These are phyloP conservation scores for Acropora tenuis DNA, from an alignment of 64 coral and sea anemone species.

Conservation along the genomic window DNA sequence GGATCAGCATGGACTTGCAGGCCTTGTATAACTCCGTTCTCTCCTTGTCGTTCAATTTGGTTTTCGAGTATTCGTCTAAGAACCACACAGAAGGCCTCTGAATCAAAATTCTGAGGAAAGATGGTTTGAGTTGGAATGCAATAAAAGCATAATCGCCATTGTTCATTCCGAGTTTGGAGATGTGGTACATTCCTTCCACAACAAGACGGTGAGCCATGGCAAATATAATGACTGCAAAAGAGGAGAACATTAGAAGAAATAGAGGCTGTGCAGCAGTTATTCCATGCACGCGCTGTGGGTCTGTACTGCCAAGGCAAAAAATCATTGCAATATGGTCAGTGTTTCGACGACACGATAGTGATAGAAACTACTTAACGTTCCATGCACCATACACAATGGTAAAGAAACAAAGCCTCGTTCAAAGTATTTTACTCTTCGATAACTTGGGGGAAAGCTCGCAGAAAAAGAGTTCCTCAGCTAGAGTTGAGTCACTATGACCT, in stretches of 20 bases:
- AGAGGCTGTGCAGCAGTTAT: too few relatives aligned
- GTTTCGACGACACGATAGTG: too few relatives aligned
- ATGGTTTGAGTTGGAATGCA: conserved; percentile 64
- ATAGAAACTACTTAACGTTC: too few relatives aligned
- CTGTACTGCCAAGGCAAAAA: too few relatives aligned
- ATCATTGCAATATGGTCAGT: too few relatives aligned
- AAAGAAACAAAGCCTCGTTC: too few relatives aligned
- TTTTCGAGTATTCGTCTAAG: neutral
- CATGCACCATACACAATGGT: too few relatives aligned
- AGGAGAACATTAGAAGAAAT: neutral
- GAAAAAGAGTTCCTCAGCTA: too few relatives aligned
- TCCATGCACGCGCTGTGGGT: too few relatives aligned
- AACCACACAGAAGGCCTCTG: conserved; percentile 8
- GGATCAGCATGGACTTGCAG: conserved; percentile 39
- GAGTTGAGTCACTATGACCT: too few relatives aligned
- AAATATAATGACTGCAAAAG: conserved; percentile 88
- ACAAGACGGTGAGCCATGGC: conserved; percentile 51
- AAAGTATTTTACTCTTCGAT: too few relatives aligned
- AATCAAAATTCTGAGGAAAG: conserved; percentile 14
- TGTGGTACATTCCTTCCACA: conserved; percentile 78
- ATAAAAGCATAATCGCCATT: conserved; percentile 88
- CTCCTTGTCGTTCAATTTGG: conserved; percentile 8
- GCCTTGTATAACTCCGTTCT: conserved; percentile 56
- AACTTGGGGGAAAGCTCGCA: too few relatives aligned
- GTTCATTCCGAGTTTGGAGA: conserved; percentile 72